Evolutionary conservation across 2,797 vertebrate species (phyloP), one percentile per base, ranked within the genome.

Genomic region (Echiichthys vipera): DNA sequence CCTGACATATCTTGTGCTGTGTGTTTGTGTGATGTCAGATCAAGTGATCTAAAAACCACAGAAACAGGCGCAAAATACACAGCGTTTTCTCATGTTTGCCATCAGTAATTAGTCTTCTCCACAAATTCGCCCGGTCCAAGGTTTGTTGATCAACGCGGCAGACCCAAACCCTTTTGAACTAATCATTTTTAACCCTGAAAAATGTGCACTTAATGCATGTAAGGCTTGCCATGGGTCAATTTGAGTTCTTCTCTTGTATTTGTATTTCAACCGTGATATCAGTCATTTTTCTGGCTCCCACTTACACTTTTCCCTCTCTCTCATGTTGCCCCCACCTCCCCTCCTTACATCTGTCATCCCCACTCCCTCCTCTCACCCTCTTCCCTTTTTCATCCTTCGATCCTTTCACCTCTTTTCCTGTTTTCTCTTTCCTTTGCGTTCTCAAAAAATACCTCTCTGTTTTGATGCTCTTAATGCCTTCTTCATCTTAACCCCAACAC

Each of bases 1-100:
- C 68, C 76, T 80, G 86, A 90, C 89, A 85, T 89, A 83, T 88
- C 80, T 71, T 73, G 78, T 80, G 77, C 81, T 65, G 63, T 67
- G 76, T 87, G 74, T 88, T 90, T 91, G 83, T 92, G 78, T 91
- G 89, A 93, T 91, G 90, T 90, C 87, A 81, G 90, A 92, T 92
- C 89, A 90, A 92, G 89, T 69, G 37, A 89, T 88, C 71, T 76
- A 51, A 72, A 84, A 91, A 91, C 91, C 90, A 89, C 83, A 90
- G 80, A 83, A 92, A 89, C 62, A 2, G 63, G 75, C 39, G 32
- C 79, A 75, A 86, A 85, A 89, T 67, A 83, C 86, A 73, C 76
- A 40, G 20, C 11, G 12, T 65, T 80, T n/a, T 65, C 78, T 72
- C 22, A 2, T 76, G 76, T 89, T 89, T 88, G 88, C 86, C 87